Base-by-base conservation (phyloP, 2,888 invertebrate species). In the Drosophila anomelani region DNA sequence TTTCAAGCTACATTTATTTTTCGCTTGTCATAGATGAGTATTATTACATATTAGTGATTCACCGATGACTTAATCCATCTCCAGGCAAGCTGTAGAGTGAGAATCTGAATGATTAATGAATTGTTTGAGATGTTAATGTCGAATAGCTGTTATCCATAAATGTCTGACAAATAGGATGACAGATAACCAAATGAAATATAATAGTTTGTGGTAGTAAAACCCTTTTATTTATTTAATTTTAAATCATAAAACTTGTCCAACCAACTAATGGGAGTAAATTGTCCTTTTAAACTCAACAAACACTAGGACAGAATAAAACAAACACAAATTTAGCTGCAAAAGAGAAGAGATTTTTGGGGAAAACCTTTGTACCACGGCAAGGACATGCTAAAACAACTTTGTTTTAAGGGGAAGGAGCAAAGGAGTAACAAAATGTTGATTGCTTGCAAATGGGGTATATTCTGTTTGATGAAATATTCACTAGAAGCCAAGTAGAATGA, bases 1-100 rank as follows among this genome's bases (percentile, higher is more conserved):
- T 34, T 51, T 0, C 8, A 32, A 34, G 3, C 8, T 5, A 51
- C 1, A 51, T 51, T 34, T 20, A 20, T 15, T 23, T 36, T 51
- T 51, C 6, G 3, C 10, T 9, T 15, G 34, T 51, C 51, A 51
- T 51, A 15, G 15, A 23, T 34, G 20, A 20, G 5, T 23, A 10
- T 23, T 36, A 23, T 23, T 23, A 53, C 10, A 53, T 23, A 23
- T 15, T 23, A 36, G 34, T 51, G 34, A 51, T 23, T 53, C 34
- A 53, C 23, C 20, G 23, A 53, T 53, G 51, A 36, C 51, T 53
- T 53, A 23, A 36, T 36, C 15, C 10, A 15, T 53, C 34, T 20
- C 51, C 6, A 53, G 23, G 51, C 15, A 10, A 20, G 9, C 34
- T 23, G 32, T 36, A 10, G 15, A 15, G 34, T 20, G 6, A 10